phyloP scores from a whole-genome alignment of 2,888 invertebrate genomes.

The Carterocephalus palaemon region DNA sequence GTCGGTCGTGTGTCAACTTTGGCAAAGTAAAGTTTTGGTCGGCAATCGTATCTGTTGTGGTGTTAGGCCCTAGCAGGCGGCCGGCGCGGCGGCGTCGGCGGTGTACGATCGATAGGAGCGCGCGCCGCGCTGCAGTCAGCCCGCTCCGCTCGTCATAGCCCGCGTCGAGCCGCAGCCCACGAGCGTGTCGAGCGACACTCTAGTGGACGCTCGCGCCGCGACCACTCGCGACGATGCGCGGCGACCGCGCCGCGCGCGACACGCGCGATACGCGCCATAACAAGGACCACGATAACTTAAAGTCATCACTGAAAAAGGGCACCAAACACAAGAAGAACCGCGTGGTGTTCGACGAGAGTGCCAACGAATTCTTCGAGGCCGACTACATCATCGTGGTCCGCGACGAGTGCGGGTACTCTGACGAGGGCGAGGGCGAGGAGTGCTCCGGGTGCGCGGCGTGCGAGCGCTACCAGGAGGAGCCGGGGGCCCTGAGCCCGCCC shows the following conservation, averaged over 20 bases:
- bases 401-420: constrained; percentile 90
- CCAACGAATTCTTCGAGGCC: constrained; percentile 94
- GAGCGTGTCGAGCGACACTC: constrained; percentile 43
- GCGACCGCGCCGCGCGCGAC: constrained; percentile 72
- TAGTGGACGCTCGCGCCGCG: constrained; percentile 56
- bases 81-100: no score
- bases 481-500: constrained; percentile 92
- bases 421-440: constrained; percentile 88
- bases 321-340: constrained; percentile 85
- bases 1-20: no score
- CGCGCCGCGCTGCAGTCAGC: constrained; percentile 54
- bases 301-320: constrained; percentile 87
- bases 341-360: constrained; percentile 92
- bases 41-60: no score
- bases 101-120: no score
- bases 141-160: constrained; percentile 36
- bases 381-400: constrained; percentile 94
- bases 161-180: constrained; percentile 33
- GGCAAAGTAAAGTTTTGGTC: no score
- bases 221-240: constrained; percentile 72
- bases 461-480: constrained; percentile 83
- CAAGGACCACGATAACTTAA: constrained; percentile 81
- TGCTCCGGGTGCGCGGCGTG: constrained; percentile 80
- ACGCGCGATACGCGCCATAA: constrained; percentile 78
- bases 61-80: no score